A percentile compares a stretch with the other conserved stretches of the same genome.
phyloP scores from a whole-genome alignment of 1,140 invertebrate genomes.

The Tetramorium alpestre region DNA sequence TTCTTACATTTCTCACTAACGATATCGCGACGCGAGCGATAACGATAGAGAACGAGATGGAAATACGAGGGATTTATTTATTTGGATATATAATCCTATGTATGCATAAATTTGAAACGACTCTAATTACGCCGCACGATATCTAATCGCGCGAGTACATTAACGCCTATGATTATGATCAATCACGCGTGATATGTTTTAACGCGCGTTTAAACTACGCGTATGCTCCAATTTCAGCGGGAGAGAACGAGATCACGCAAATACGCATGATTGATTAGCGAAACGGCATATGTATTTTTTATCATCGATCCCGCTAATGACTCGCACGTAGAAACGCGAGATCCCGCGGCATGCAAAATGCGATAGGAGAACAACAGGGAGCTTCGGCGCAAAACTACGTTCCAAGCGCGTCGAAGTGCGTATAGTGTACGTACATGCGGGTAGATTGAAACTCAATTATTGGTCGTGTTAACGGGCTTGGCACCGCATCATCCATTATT shows the following conservation, averaged over 20 bases:
- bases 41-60: background rate
- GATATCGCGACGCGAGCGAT: background rate
- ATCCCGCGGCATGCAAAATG: conserved; percentile 23
- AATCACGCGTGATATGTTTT: background rate
- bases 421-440: background rate
- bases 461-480: conserved; percentile 54
- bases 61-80: background rate
- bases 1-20: background rate
- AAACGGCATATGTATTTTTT: conserved; percentile 42
- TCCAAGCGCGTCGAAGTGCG: background rate
- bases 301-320: conserved; percentile 37
- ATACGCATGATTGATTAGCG: conserved; percentile 48
- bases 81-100: too few relatives aligned
- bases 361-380: conserved; percentile 19
- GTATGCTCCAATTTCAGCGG: background rate
- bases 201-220: background rate
- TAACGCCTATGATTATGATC: conserved; percentile 19
- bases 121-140: background rate
- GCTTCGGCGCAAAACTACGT: conserved; percentile 23
- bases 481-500: conserved; percentile 64
- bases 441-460: conserved; percentile 64
- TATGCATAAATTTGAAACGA: background rate
- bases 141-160: conserved; percentile 21
- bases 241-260: background rate
- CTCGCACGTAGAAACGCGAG: conserved; percentile 2